A percentile compares a stretch with the other conserved stretches of the same genome.
phyloP scores from a whole-genome alignment of 2,888 invertebrate species.

The Andrena camellia region DNA sequence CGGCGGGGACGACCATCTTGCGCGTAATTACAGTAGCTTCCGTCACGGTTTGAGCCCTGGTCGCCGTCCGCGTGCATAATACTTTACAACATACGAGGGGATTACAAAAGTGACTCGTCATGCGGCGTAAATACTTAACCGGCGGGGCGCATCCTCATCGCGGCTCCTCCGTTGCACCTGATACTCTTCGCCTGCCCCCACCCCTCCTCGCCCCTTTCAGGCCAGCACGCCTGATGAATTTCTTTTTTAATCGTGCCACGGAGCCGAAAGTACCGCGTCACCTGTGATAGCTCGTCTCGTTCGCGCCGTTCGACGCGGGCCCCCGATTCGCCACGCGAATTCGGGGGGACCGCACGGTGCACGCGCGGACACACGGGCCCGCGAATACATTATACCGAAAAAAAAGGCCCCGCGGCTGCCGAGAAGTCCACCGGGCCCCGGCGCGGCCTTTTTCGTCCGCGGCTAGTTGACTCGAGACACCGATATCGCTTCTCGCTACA shows the following conservation, averaged over 20 bases:
- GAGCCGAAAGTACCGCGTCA: conserved; percentile 68
- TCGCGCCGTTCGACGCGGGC: conserved; percentile 46
- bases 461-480: conserved; percentile 19
- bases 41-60: conserved; percentile 72
- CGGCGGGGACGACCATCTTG: conserved; percentile 68
- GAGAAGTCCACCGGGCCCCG: conserved; percentile 21
- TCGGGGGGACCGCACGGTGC: conserved; percentile 52
- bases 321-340: conserved; percentile 73
- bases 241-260: conserved; percentile 76
- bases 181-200: conserved; percentile 76
- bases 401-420: conserved; percentile 8
- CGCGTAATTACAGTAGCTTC: conserved; percentile 76
- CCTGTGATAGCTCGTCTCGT: conserved; percentile 66
- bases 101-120: conserved; percentile 83
- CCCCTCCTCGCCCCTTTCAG: too few relatives aligned
- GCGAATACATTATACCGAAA: conserved; percentile 59
- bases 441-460: conserved; percentile 5
- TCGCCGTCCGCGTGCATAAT: conserved; percentile 73
- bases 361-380: conserved; percentile 45
- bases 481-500: neutral
- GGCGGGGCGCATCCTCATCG: conserved; percentile 71
- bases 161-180: conserved; percentile 79
- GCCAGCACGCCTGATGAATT: conserved; percentile 75
- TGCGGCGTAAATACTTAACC: conserved; percentile 81
- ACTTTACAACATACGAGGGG: conserved; percentile 70